Evolutionary conservation across 2,888 invertebrate species (phyloP), one percentile per base, ranked within the genome.

Genomic region (Drosophila maculinotata): DNA sequence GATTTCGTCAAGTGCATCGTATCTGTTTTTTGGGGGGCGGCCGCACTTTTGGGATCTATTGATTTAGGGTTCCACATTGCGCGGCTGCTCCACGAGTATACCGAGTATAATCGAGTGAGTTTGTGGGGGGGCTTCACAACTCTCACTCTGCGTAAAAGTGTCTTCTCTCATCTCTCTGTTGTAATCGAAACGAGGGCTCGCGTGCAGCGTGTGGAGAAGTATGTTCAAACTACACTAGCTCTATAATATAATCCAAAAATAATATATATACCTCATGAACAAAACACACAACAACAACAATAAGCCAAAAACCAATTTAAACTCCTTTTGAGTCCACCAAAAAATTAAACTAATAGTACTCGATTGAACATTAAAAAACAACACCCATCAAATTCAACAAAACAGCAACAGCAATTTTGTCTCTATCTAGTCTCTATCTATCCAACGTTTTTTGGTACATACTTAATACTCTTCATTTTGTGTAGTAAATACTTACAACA

Each of bases 191-290:
- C 72, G 86, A 83, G 84, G 88, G 84, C 84, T 84, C 86, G 88
- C 73, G 86, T 76, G 84, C 88, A 86, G 80, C 83, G 80, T 84
- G 70, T 69, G 86, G 88, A 88, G 86, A 88, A 84, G 84, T 84
- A 84, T 84, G 84, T 84, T 83, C 53, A 73, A 81, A 77, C 71
- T 71, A 85, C 75, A 87, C 71, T 84, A 80, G 59, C 60, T 67
- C 76, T 76, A 52, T 58, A 69, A 79, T 54, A 15, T 53, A 80
- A 52, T 48, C 31, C 47, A 57, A 36, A 45, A 54, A 47, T 38
- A 51, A 35, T 52, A 12, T 54, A 12, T 54, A 53, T 53, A 58
- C 66, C 69, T 59, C 51, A 72, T 69, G 10, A 56, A 59, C 44
- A 72, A 75, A 45, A 68, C 51, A 53, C 58, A 77, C 42, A 31